These are phyloP conservation scores for Torymus texanus DNA, from an alignment of 2,888 invertebrate species.

Conservation along the genomic window DNA sequence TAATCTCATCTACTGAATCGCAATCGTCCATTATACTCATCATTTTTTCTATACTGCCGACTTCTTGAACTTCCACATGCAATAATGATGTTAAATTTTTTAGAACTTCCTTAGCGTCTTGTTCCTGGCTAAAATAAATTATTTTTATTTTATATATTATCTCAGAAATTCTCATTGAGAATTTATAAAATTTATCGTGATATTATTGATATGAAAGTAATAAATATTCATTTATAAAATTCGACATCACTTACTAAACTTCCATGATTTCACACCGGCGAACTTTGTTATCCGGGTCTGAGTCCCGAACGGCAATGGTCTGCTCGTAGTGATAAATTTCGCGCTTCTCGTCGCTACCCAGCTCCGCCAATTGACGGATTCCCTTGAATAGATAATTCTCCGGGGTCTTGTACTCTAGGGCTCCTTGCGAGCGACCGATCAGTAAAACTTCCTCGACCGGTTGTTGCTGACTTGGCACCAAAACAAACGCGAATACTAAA, in stretches of 20 bases:
- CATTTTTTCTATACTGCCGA: conserved; percentile 84
- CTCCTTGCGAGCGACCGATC: background rate
- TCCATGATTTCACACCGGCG: conserved; percentile 89
- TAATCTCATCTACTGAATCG: conserved; percentile 78
- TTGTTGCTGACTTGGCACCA: background rate
- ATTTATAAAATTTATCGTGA: too few relatives aligned
- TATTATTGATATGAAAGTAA: too few relatives aligned
- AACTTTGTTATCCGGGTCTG: conserved; percentile 83
- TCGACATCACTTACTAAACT: conserved; percentile 84
- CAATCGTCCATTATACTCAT: conserved; percentile 87
- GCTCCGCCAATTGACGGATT: conserved; percentile 45
- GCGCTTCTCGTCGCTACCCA: conserved; percentile 51
- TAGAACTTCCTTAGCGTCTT: conserved; percentile 81
- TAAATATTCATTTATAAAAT: too few relatives aligned
- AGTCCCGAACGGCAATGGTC: conserved; percentile 88
- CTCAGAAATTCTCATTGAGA: too few relatives aligned
- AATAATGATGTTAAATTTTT: conserved; percentile 77
- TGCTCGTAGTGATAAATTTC: conserved; percentile 86
- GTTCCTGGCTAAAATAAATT: conserved; percentile 80
- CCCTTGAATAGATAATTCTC: conserved; percentile 61
- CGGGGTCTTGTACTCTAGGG: background rate
- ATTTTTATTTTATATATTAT: conserved; percentile 1
- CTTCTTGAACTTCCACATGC: conserved; percentile 80
- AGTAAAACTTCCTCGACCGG: background rate
- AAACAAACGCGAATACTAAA: background rate